Evolutionary conservation across 2,113 vertebrate species (phyloP).

Genomic region (Poicephalus gulielmi): DNA sequence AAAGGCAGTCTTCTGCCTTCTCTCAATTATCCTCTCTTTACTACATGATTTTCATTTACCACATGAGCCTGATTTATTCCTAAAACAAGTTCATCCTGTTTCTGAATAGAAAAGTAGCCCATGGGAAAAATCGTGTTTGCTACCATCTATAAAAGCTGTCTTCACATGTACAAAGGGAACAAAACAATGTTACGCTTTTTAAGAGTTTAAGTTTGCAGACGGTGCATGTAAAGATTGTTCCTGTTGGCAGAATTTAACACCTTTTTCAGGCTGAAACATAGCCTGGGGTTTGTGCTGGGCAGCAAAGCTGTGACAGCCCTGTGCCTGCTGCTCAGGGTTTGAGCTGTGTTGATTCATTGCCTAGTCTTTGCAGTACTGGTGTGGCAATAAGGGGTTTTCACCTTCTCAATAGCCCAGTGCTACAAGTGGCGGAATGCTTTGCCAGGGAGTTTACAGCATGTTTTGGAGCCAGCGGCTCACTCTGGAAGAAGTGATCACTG

Average conservation of each 20-base stretch:
- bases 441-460: background rate
- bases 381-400: background rate
- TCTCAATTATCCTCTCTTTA: background rate
- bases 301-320: background rate
- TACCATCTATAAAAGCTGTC: background rate
- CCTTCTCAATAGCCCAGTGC: background rate
- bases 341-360: background rate
- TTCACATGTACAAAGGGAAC: background rate
- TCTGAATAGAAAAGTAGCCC: background rate
- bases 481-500: background rate
- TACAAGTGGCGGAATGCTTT: background rate
- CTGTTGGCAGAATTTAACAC: background rate
- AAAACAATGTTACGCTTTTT: background rate
- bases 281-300: background rate
- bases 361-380: background rate
- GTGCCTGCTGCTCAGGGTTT: rapidly evolving
- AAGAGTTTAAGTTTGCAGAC: background rate
- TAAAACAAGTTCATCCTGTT: constrained; percentile 39
- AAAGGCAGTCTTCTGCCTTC: background rate
- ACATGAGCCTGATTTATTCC: background rate
- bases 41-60: background rate
- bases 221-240: background rate
- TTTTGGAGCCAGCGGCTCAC: background rate
- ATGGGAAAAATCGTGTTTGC: background rate
- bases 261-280: background rate